Percentiles rank a stretch among this genome's conserved stretches.
Evolutionary conservation across 2,888 invertebrate species (phyloP).

Genomic region (Ametastegia equiseti): DNA sequence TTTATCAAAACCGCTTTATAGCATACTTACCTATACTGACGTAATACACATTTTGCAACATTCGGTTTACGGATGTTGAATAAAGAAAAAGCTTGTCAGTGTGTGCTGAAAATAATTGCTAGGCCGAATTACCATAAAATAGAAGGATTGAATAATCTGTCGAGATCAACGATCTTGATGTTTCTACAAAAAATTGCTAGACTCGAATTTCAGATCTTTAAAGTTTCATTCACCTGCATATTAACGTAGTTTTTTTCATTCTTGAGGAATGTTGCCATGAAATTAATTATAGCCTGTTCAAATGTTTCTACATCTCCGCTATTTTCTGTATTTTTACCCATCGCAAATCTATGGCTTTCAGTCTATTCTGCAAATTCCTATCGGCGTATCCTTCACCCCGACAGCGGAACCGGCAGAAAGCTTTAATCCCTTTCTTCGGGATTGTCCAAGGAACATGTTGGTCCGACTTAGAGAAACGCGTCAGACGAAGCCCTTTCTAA

Average conservation of each 20-base stretch:
- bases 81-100: too few species aligned
- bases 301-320: not conserved
- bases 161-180: not conserved
- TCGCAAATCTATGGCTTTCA: not conserved
- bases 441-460: conserved; percentile 32
- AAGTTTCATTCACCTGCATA: not conserved
- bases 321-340: not conserved
- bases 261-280: not conserved
- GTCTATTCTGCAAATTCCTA: conserved; percentile 44
- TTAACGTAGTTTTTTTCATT: not conserved
- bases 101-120: not conserved
- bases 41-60: not conserved
- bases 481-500: conserved; percentile 18
- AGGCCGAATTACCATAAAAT: not conserved
- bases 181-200: not conserved
- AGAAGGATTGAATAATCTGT: not conserved
- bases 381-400: conserved; percentile 46
- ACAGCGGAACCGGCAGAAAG: conserved; percentile 36
- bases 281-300: not conserved
- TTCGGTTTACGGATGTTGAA: too few species aligned
- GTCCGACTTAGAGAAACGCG: not conserved
- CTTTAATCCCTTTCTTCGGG: conserved; percentile 1
- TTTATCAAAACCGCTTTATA: too few species aligned
- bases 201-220: not conserved
- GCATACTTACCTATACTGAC: too few species aligned